A percentile compares a stretch with the other conserved stretches of the same genome.
Evolutionary conservation across 2,113 vertebrate genomes (phyloP).

Genomic region (Sander lucioperca): DNA sequence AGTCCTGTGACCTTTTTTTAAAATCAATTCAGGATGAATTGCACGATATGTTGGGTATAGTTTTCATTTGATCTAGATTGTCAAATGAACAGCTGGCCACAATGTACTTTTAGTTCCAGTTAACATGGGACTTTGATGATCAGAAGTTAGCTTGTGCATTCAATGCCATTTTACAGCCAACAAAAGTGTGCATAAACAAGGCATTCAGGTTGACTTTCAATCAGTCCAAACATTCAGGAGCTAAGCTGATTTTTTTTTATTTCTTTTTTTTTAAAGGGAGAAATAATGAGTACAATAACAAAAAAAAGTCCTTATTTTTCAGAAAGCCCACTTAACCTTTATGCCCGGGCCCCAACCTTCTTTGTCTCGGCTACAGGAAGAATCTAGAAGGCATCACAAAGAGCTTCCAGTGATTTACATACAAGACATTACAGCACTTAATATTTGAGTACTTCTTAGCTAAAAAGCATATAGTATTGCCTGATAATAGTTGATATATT

Average conservation of each 20-base stretch:
- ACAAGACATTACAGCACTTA: background rate
- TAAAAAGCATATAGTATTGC: background rate
- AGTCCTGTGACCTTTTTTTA: background rate
- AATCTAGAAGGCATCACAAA: background rate
- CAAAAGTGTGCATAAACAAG: background rate
- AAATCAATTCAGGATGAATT: background rate
- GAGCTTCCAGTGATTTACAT: background rate
- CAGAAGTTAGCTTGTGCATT: background rate
- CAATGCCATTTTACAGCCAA: background rate
- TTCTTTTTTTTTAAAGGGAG: background rate
- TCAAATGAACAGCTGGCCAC: background rate
- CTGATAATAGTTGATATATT: background rate
- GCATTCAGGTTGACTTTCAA: background rate
- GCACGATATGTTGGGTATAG: background rate
- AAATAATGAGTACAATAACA: background rate
- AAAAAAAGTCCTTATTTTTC: no score
- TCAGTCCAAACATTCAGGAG: background rate
- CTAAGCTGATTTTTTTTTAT: background rate
- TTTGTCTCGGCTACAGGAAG: background rate
- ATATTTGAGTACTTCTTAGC: background rate
- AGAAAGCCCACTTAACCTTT: background rate
- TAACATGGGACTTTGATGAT: background rate
- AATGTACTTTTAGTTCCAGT: background rate
- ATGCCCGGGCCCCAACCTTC: background rate
- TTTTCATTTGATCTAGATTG: conserved; percentile 3